Evolutionary conservation across 2,888 invertebrate species (phyloP).

Genomic region (Eulithis prunata): DNA sequence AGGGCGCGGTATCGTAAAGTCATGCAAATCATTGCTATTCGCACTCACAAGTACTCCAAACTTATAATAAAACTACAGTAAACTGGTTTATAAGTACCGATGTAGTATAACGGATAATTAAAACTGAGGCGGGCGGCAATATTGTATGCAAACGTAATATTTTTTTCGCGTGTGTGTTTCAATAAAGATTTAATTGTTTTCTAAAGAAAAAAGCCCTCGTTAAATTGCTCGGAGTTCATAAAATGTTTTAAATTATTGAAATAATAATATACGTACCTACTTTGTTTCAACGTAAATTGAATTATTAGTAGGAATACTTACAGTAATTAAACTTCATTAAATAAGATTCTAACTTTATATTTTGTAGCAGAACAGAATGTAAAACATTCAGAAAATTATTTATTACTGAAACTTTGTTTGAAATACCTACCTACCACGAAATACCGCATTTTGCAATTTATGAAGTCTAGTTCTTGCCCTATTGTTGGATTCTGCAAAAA

Average conservation of each 20-base stretch:
- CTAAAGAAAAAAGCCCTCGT: slow-evolving; percentile 35
- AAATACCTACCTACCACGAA: slow-evolving; percentile 8
- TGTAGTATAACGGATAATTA: slow-evolving; percentile 33
- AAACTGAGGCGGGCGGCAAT: slow-evolving; percentile 30
- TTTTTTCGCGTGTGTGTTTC: slow-evolving; percentile 44
- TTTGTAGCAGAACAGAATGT: slow-evolving; percentile 22
- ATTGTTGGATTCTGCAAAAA: slow-evolving; percentile 1
- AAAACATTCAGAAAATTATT: slow-evolving; percentile 24
- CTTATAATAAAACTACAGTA: slow-evolving; percentile 34
- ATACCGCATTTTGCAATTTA: slow-evolving; percentile 33
- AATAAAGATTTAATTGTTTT: slow-evolving; percentile 42
- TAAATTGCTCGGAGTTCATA: slow-evolving; percentile 18
- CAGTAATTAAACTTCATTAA: neutral
- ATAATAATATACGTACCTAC: no score
- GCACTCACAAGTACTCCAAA: slow-evolving; percentile 31
- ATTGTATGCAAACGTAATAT: slow-evolving; percentile 46
- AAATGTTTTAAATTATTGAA: neutral
- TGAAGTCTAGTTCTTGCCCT: slow-evolving; percentile 13
- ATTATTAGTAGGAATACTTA: neutral
- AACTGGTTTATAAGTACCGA: slow-evolving; percentile 30
- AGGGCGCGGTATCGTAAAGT: slow-evolving; percentile 60
- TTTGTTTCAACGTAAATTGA: neutral
- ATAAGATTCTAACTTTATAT: neutral
- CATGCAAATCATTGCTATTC: slow-evolving; percentile 54
- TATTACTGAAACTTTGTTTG: slow-evolving; percentile 9